Evolutionary conservation across 2,113 vertebrate species (phyloP), one percentile per base, ranked within the genome.

Genomic region (Phylloscopus trochilus): DNA sequence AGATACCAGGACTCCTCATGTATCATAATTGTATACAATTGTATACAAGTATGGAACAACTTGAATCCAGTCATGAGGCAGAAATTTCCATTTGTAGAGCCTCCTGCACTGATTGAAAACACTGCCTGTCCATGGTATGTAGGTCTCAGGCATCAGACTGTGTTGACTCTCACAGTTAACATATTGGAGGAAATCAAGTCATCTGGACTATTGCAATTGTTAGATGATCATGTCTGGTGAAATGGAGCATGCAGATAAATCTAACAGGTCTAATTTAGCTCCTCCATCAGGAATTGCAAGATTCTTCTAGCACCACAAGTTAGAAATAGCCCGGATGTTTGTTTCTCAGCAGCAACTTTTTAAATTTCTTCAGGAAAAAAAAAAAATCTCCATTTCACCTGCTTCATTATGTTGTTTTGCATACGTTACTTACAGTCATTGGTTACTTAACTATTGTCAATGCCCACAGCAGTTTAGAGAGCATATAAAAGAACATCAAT

Each of bases 41-140:
- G 6, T 3, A 17, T 21, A 11, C 21, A 41, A 41, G 17, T 14
- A 13, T 3, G 6, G 41, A 83, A 24, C n/a, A 55, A 15, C 33
- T 66, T 80, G 21, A 44, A 27, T 22, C 13, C 7, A 24, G 9
- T 17, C 11, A 7, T 23, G 26, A 31, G 13, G 23, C 47, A 47
- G 58, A 69, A 72, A 39, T 43, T 64, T 63, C 46, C 47, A 72
- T 68, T 44, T 15, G 6, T 4, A 21, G 46, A 91, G 37, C 18
- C 18, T 18, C 11, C 35, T 7, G 20, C 22, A 20, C 33, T 33
- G 55, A 41, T 7, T 49, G 72, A 59, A 83, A 76, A n/a, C 67
- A 13, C 39, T 46, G 43, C n/a, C 33, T 41, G 20, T 31, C 11
- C 3, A 0, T 5, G 13, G 58, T 33, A 18, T 2, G 17, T 33